phyloP scores from a whole-genome alignment of 2,797 vertebrate species.

The Sebastes trivittatus region DNA sequence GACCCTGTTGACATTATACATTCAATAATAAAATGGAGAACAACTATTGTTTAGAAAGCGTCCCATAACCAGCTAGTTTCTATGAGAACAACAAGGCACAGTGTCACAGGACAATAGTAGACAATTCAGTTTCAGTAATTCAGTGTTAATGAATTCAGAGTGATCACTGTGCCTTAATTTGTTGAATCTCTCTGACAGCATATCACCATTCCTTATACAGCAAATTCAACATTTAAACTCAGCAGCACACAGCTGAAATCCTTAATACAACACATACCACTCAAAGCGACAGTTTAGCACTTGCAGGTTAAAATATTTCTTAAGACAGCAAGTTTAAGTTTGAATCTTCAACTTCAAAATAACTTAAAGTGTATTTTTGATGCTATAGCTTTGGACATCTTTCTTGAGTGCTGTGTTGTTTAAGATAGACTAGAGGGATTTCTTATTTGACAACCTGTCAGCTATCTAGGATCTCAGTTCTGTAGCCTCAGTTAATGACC shows the following conservation, averaged over 20 bases:
- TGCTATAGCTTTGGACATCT: background rate
- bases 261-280: background rate
- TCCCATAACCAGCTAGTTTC: background rate
- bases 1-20: background rate
- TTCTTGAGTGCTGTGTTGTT: background rate
- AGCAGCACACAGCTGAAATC: background rate
- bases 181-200: background rate
- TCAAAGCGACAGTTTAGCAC: background rate
- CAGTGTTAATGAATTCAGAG: background rate
- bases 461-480: background rate
- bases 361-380: background rate
- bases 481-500: background rate
- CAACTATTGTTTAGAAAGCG: background rate
- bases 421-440: background rate
- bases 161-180: background rate
- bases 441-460: background rate
- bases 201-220: background rate
- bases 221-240: background rate
- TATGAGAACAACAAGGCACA: too few relatives aligned
- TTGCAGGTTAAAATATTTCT: too few relatives aligned
- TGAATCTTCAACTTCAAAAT: background rate
- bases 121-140: background rate
- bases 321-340: background rate
- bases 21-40: background rate
- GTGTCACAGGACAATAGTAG: background rate